These are phyloP conservation scores for Silurus asotus DNA, from an alignment of 2,113 vertebrate species.

Conservation along the genomic window DNA sequence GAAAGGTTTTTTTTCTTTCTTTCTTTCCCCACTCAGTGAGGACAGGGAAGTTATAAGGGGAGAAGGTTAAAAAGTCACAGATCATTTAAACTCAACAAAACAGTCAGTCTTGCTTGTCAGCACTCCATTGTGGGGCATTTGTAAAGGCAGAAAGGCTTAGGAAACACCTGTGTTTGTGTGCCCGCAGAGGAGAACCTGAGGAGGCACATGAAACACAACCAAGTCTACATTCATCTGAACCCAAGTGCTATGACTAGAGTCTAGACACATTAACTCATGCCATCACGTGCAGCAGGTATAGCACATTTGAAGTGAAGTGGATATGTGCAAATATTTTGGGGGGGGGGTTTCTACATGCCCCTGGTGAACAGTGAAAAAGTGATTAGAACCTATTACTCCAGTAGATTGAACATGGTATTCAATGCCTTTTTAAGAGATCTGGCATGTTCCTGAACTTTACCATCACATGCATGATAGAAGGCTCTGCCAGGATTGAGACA, in stretches of 20 bases:
- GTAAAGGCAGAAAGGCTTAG: slow-evolving; percentile 53
- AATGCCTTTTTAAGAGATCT: background rate
- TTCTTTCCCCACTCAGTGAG: background rate
- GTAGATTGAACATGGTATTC: background rate
- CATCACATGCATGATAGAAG: background rate
- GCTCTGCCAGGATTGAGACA: background rate
- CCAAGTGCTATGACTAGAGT: slow-evolving; percentile 21
- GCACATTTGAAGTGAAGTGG: background rate
- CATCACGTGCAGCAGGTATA: slow-evolving; percentile 13
- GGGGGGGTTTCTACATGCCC: too few species aligned
- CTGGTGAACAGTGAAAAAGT: background rate
- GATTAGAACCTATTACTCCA: background rate
- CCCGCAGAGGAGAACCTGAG: slow-evolving; percentile 39
- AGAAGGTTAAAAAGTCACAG: slow-evolving; percentile 58
- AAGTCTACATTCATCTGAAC: slow-evolving; percentile 40
- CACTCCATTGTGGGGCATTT: slow-evolving; percentile 54
- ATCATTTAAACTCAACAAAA: slow-evolving; percentile 56
- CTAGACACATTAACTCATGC: slow-evolving; percentile 30
- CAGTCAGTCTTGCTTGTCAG: slow-evolving; percentile 55
- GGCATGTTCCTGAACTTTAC: background rate
- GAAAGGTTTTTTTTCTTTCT: background rate
- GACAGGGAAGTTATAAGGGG: slow-evolving; percentile 42
- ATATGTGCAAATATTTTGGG: background rate
- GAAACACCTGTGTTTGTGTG: slow-evolving; percentile 63
- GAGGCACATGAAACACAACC: slow-evolving; percentile 46